phyloP scores from a whole-genome alignment of 2,113 vertebrate species.

The Ahaetulla prasina region DNA sequence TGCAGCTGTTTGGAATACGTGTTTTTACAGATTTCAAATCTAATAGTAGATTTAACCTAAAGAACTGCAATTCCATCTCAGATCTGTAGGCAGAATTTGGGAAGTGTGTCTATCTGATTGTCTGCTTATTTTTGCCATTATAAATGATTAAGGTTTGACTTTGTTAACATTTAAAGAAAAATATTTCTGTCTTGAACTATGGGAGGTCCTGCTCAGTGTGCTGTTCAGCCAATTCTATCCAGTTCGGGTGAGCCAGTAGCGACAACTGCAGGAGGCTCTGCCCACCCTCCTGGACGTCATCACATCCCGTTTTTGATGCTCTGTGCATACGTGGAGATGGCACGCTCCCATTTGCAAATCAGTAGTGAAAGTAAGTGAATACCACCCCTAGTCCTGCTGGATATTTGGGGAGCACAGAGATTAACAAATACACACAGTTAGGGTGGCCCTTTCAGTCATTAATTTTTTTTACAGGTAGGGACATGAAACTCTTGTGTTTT shows the following conservation, averaged over 20 bases:
- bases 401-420: not conserved
- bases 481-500: not conserved
- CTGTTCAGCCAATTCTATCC: too few relatives aligned
- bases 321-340: too few relatives aligned
- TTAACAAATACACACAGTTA: not conserved
- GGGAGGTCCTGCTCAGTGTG: not conserved
- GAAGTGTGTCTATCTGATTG: not conserved
- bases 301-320: too few relatives aligned
- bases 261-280: too few relatives aligned
- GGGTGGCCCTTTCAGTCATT: not conserved
- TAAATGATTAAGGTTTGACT: not conserved
- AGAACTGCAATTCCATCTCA: not conserved
- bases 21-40: conserved; percentile 15
- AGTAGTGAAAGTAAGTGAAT: too few relatives aligned
- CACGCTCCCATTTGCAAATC: too few relatives aligned
- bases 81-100: not conserved
- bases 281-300: too few relatives aligned
- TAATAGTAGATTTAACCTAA: not conserved
- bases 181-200: conserved; percentile 1
- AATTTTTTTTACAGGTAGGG: not conserved
- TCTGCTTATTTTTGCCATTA: not conserved
- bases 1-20: conserved; percentile 24
- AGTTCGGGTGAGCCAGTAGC: too few relatives aligned
- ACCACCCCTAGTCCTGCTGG: not conserved
- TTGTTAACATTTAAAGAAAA: not conserved